phyloP scores from a whole-genome alignment of 2,113 vertebrate species.

The Halcyon malimbica region DNA sequence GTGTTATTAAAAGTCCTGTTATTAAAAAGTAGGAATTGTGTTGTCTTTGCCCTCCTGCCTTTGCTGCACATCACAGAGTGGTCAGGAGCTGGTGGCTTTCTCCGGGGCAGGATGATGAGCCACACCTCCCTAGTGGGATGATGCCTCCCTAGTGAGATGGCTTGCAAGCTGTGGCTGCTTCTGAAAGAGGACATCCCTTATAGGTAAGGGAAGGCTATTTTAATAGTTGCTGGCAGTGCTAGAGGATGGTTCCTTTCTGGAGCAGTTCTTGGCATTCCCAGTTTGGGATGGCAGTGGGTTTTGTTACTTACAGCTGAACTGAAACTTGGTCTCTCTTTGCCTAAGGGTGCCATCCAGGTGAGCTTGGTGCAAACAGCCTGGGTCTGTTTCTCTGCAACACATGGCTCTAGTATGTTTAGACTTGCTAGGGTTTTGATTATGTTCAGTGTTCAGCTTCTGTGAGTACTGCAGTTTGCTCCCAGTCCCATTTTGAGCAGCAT shows the following conservation, averaged over 20 bases:
- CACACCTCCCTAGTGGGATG: neutral
- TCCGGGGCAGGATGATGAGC: neutral
- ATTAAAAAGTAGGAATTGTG: neutral
- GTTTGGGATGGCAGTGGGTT: neutral
- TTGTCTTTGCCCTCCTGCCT: neutral
- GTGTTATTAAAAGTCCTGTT: neutral
- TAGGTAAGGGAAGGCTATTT: neutral
- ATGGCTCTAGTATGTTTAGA: rapidly evolving
- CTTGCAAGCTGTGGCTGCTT: neutral
- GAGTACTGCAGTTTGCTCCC: neutral
- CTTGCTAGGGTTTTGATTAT: neutral
- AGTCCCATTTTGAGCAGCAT: neutral
- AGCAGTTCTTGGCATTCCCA: neutral
- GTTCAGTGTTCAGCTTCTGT: neutral
- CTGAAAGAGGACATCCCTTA: neutral
- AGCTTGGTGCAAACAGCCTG: neutral
- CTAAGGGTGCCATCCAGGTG: neutral
- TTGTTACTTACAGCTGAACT: neutral
- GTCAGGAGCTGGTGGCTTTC: neutral
- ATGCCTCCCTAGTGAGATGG: neutral
- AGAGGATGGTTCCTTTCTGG: neutral
- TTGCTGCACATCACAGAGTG: rapidly evolving
- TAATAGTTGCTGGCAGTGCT: neutral
- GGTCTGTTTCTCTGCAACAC: neutral
- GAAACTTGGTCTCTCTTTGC: neutral